These are phyloP conservation scores for Metallyticus violacea DNA, from an alignment of 2,888 invertebrate genomes.

Conservation along the genomic window DNA sequence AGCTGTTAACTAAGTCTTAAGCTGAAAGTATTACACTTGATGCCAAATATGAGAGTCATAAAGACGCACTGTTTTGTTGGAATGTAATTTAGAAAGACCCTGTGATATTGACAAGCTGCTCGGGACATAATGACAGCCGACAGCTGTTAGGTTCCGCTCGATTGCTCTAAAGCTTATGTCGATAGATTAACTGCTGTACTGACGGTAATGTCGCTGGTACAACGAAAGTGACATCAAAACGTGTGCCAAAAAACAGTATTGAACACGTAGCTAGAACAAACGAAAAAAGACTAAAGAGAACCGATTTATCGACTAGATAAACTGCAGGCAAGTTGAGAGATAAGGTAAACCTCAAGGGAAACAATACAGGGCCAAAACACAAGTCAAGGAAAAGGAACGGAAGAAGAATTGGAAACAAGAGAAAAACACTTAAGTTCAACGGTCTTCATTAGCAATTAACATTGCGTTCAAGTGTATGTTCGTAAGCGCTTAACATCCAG, in stretches of 20 bases:
- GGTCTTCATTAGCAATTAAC: not conserved
- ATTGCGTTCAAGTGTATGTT: not conserved
- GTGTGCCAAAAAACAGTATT: not conserved
- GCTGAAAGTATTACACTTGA: too few species aligned
- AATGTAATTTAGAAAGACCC: not conserved
- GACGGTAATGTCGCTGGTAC: not conserved
- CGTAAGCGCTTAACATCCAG: too few species aligned
- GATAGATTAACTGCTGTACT: not conserved
- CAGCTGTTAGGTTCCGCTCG: not conserved
- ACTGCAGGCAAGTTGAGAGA: not conserved
- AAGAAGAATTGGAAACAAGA: not conserved
- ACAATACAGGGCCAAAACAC: not conserved
- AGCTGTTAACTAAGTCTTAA: too few species aligned
- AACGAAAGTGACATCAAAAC: not conserved
- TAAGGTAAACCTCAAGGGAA: not conserved
- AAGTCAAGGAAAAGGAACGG: too few species aligned
- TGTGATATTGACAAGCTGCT: not conserved
- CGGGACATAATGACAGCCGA: not conserved
- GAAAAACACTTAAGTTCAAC: not conserved
- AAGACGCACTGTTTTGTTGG: not conserved
- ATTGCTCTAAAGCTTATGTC: not conserved
- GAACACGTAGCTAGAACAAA: not conserved
- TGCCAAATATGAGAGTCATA: too few species aligned
- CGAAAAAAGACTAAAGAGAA: too few species aligned
- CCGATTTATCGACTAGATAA: not conserved